Base-by-base conservation (phyloP, 2,113 vertebrate genomes). In the Oncorhynchus kisutch region DNA sequence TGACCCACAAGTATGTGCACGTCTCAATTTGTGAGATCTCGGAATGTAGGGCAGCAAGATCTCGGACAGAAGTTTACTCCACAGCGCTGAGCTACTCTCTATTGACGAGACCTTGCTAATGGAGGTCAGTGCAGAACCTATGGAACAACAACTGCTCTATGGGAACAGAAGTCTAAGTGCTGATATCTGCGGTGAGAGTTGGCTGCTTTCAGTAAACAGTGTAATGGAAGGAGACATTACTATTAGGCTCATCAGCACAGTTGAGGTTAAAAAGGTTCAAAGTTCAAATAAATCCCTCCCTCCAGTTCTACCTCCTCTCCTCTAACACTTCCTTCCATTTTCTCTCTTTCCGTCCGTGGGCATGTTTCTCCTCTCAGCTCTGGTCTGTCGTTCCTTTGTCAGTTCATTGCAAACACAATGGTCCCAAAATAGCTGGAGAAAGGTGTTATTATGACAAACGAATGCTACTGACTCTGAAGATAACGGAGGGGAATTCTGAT, bases 361-460 rank as follows among this genome's bases (percentile, higher is more conserved):
- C 75, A 34, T 60, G 54, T 27, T 51, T 81, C 31, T 79, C 82
- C 71, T 48, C 64, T 3, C 9, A 29, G 65, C n/a, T 16, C 31
- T 39, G 18, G 18, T 39, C 29, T 7, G 11, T 20, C 12, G n/a
- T 49, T 88, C 60, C 66, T 60, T 80, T 76, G 62, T 86, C 71
- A 67, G 76, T 45, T 78, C 69, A 68, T 31, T 73, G 73, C 22
- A 54, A 83, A 83, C 78, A 90, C 87, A 92, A 91, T 88, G 68
- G 84, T 69, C 77, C 77, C 72, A 81, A 90, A 89, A 92, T 91
- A 89, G 86, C 80, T 16, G 5, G 12, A 62, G 77, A 77, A 81
- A 67, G 72, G 76, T 65, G 59, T 39, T 25, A 76, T 59, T 66
- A 71, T 66, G 69, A 39, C 59, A 11, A 77, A 27, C 20, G 66